Conservation (phyloP, 2,888 invertebrate species). For the Eristalis intricaria region DNA sequence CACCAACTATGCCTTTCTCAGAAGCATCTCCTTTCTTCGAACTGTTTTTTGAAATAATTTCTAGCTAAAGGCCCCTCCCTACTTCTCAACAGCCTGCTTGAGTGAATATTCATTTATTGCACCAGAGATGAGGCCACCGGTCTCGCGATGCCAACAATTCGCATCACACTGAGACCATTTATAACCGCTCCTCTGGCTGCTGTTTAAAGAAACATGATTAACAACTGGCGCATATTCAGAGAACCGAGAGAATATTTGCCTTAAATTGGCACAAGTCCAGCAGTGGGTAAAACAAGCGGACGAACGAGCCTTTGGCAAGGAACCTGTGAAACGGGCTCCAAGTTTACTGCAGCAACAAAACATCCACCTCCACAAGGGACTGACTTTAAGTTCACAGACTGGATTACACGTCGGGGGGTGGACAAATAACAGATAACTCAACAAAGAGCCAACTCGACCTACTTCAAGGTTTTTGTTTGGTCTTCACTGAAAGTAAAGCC, state of each 20-base stretch:
- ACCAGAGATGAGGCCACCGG: too few species aligned
- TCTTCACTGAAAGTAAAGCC: neutral
- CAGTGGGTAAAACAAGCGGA: neutral
- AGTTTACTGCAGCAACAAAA: neutral
- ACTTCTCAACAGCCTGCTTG: too few species aligned
- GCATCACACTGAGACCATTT: too few species aligned
- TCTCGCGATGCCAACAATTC: too few species aligned
- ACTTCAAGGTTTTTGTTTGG: neutral
- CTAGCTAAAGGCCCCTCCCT: too few species aligned
- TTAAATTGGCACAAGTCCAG: neutral
- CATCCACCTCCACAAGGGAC: neutral
- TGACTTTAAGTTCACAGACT: neutral
- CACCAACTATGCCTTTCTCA: too few species aligned
- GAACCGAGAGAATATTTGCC: neutral
- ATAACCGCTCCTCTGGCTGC: neutral
- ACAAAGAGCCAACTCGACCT: neutral
- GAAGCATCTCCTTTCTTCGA: too few species aligned
- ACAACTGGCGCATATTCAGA: neutral
- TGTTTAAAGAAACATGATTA: neutral
- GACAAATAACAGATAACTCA: neutral
- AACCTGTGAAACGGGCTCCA: neutral
- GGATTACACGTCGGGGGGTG: neutral
- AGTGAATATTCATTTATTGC: too few species aligned
- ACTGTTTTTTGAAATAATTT: too few species aligned
- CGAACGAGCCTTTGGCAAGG: neutral